Evolutionary conservation across 2,113 vertebrate species (phyloP).

Genomic region (Athene noctua): DNA sequence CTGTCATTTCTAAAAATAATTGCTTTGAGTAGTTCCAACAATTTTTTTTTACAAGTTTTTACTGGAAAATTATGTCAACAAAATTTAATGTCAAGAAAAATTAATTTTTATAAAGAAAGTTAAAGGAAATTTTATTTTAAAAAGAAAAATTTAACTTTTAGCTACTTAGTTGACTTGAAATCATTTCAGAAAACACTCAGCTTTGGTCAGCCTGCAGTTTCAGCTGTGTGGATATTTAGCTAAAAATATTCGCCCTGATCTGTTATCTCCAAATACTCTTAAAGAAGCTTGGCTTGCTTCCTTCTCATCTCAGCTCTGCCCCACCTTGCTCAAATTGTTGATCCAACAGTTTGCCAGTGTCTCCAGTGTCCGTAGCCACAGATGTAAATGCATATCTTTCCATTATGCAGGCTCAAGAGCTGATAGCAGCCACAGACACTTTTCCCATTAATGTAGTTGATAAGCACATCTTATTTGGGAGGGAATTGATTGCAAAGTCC

Average conservation of each 20-base stretch:
- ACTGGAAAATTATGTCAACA: background rate
- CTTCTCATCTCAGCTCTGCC: background rate
- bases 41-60: background rate
- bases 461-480: background rate
- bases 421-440: background rate
- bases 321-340: background rate
- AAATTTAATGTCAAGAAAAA: background rate
- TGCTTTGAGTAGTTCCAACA: background rate
- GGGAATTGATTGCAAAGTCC: background rate
- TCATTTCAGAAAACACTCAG: background rate
- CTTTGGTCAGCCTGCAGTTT: background rate
- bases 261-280: background rate
- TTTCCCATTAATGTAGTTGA: background rate
- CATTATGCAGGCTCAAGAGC: background rate
- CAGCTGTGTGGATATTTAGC: background rate
- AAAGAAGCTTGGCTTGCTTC: background rate
- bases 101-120: background rate
- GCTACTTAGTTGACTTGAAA: background rate
- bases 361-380: background rate
- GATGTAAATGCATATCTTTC: background rate
- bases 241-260: background rate
- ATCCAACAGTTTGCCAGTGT: background rate
- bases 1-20: background rate
- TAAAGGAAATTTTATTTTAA: background rate
- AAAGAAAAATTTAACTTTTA: background rate